phyloP scores from a whole-genome alignment of 2,113 vertebrate genomes.

The Brachyhypopomus gauderio region DNA sequence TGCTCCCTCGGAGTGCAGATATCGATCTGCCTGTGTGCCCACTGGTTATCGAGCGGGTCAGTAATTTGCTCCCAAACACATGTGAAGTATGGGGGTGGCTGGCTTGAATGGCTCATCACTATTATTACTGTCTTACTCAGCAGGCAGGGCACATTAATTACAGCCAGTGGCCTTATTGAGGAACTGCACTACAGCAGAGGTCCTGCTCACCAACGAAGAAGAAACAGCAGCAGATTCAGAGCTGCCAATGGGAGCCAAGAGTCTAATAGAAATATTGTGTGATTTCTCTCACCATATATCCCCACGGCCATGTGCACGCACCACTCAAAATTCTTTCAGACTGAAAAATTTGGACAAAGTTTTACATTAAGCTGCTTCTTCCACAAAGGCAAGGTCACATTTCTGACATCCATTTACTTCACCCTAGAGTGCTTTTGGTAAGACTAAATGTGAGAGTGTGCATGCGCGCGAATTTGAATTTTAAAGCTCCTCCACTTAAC shows the following conservation, averaged over 20 bases:
- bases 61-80: conserved; percentile 70
- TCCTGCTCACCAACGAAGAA: conserved; percentile 32
- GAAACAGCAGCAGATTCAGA: neutral
- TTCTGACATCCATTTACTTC: conserved; percentile 27
- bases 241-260: no score
- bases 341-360: neutral
- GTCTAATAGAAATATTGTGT: no score
- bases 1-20: conserved; percentile 70
- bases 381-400: neutral
- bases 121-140: conserved; percentile 60
- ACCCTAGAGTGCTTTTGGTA: conserved; percentile 30
- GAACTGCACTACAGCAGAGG: conserved; percentile 37
- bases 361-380: conserved; percentile 8
- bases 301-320: no score
- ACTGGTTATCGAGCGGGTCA: conserved; percentile 69
- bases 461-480: conserved; percentile 35
- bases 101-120: conserved; percentile 50
- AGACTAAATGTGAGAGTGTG: conserved; percentile 11
- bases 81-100: conserved; percentile 65
- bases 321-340: neutral
- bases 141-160: conserved; percentile 55
- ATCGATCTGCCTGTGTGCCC: conserved; percentile 72
- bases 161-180: conserved; percentile 41
- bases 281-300: no score
- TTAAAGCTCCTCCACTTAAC: conserved; percentile 41